These are phyloP conservation scores for Drosophila kurseongensis DNA, from an alignment of 1,140 invertebrate genomes.

Conservation along the genomic window DNA sequence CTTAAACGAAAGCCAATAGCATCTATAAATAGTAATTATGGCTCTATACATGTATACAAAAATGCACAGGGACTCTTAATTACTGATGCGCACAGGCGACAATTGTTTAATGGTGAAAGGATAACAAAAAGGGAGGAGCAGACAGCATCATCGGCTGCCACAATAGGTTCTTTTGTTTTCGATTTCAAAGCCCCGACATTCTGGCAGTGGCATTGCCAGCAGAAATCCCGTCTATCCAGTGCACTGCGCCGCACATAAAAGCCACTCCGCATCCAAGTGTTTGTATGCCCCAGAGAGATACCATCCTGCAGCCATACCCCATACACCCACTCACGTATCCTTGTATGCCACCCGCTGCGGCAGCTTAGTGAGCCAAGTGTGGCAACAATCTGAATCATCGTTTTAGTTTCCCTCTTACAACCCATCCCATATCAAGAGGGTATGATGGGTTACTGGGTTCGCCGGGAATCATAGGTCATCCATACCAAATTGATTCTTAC, in stretches of 20 bases:
- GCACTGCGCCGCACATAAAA: constrained; percentile 67
- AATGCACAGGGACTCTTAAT: constrained; percentile 55
- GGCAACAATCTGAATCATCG: constrained; percentile 79
- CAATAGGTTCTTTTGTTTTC: constrained; percentile 66
- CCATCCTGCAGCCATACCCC: constrained; percentile 10
- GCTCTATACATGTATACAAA: constrained; percentile 8
- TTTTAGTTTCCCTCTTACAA: constrained; percentile 43
- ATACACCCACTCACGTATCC: constrained; percentile 4
- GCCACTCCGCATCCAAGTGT: constrained; percentile 73
- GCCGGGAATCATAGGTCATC: not conserved
- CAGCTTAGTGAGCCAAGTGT: constrained; percentile 64
- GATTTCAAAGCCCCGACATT: constrained; percentile 67
- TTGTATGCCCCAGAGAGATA: constrained; percentile 52
- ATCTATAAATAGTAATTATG: constrained; percentile 39
- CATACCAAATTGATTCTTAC: not conserved
- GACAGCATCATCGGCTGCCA: constrained; percentile 37
- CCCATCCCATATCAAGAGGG: constrained; percentile 14
- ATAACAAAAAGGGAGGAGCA: constrained; percentile 16
- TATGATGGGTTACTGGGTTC: not conserved
- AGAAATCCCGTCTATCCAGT: constrained; percentile 58
- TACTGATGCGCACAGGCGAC: constrained; percentile 48
- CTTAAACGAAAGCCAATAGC: constrained; percentile 10
- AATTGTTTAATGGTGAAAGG: constrained; percentile 64
- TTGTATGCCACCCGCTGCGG: constrained; percentile 26
- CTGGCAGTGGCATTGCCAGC: constrained; percentile 70